phyloP scores from a whole-genome alignment of 2,888 invertebrate genomes.

The Ennomos erosarius region DNA sequence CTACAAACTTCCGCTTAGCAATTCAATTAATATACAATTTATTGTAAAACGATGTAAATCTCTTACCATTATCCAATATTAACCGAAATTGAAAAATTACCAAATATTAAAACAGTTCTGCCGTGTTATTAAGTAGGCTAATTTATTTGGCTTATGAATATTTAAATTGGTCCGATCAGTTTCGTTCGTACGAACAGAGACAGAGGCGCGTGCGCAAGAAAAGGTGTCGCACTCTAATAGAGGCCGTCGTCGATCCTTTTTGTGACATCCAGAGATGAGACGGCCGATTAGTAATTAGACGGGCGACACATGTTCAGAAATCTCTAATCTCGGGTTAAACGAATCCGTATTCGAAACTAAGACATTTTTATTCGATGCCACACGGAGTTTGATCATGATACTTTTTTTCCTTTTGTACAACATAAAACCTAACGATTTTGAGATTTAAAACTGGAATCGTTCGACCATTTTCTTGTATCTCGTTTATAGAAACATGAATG shows the following conservation, averaged over 20 bases:
- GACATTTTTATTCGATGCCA: constrained; percentile 58
- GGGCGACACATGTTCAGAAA: constrained; percentile 78
- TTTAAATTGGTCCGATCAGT: constrained; percentile 8
- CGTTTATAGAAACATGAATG: constrained; percentile 38
- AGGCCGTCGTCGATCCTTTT: constrained; percentile 72
- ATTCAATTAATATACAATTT: constrained; percentile 3
- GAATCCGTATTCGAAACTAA: constrained; percentile 60
- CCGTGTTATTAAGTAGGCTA: constrained; percentile 1
- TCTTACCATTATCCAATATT: constrained; percentile 12
- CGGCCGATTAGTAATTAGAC: constrained; percentile 82
- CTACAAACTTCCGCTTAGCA: neutral
- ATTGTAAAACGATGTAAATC: neutral
- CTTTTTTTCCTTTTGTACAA: constrained; percentile 24
- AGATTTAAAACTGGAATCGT: constrained; percentile 21
- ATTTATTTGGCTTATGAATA: constrained; percentile 3
- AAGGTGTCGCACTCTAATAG: constrained; percentile 69
- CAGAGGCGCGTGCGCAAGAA: constrained; percentile 65
- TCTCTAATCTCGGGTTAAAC: constrained; percentile 73
- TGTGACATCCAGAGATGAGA: constrained; percentile 68
- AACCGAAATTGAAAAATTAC: neutral
- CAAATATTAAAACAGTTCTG: neutral
- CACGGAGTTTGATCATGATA: constrained; percentile 39
- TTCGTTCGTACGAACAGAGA: neutral
- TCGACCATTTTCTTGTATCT: constrained; percentile 28
- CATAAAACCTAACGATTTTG: constrained; percentile 12